Evolutionary conservation across 2,797 vertebrate species (phyloP).

Genomic region (Orestias chungarensis): DNA sequence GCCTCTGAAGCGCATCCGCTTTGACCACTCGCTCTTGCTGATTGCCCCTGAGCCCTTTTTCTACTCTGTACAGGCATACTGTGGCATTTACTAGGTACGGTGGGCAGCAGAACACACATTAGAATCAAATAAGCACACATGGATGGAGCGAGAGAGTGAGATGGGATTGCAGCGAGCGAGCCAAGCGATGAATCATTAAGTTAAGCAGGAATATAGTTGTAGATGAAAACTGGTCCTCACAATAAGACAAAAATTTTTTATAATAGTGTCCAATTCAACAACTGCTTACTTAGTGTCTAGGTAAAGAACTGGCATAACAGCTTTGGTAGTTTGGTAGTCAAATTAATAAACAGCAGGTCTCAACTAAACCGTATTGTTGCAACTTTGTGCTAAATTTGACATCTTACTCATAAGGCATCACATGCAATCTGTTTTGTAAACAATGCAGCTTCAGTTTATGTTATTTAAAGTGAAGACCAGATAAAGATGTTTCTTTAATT

Average conservation of each 20-base stretch:
- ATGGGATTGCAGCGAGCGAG: slow-evolving; percentile 34
- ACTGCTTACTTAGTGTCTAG: not conserved
- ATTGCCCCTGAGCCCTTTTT: slow-evolving; percentile 72
- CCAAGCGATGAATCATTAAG: slow-evolving; percentile 46
- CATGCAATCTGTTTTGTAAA: not conserved
- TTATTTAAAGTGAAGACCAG: not conserved
- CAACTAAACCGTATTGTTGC: not conserved
- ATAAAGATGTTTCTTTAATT: not conserved
- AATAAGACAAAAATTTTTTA: slow-evolving; percentile 7
- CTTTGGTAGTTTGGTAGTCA: not conserved
- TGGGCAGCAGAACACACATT: slow-evolving; percentile 70
- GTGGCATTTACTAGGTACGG: slow-evolving; percentile 78
- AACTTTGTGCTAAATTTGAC: not conserved
- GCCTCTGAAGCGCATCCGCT: slow-evolving; percentile 64
- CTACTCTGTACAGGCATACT: slow-evolving; percentile 60
- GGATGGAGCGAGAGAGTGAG: slow-evolving; percentile 36
- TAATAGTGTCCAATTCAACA: not conserved
- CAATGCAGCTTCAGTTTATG: not conserved
- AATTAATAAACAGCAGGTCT: not conserved
- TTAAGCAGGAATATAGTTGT: slow-evolving; percentile 27
- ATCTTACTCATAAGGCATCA: not conserved
- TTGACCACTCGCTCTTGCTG: slow-evolving; percentile 55
- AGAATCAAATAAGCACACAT: slow-evolving; percentile 53
- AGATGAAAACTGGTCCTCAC: slow-evolving; percentile 34
- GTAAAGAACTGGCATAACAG: not conserved